Evolutionary conservation across 92 coral and sea anemone species (phyloP), one percentile per base, ranked within the genome.

Genomic region (Ricordea florida): DNA sequence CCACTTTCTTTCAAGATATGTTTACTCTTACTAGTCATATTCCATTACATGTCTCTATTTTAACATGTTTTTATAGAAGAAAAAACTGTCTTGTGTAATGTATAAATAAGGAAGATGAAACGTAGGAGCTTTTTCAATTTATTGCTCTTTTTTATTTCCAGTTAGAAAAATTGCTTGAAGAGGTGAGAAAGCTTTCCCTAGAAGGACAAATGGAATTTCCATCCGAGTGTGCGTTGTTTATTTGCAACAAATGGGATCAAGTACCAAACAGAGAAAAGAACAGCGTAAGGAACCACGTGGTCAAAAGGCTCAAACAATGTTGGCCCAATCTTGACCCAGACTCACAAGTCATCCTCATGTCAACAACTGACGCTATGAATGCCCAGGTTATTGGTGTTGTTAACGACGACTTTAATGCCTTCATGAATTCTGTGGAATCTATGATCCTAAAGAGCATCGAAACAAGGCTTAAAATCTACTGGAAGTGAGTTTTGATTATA

Each of bases 161-260:
- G 84, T 59, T 78, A n/a, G 67, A 37, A 23, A 66, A 66, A 18
- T 13, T 78, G 43, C 58, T 80, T 2, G 62, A 80, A 23, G 72
- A 69, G 21, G 80, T 62, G 0, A 58, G 71, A 6, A 57, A 46
- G 34, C 23, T 61, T 6, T 50, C 69, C 10, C 61, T 45, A 33
- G 17, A 23, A 10, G 46, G 52, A 27, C 53, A 59, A 23, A 53
- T 34, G 11, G 52, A 61, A 34, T 44, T 48, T 24, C 33, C 61
- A 13, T 51, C 85, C 29, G 53, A 82, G 72, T 51, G 81, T 6
- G 87, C 87, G 10, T 29, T 82, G 37, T 82, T 82, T 16, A 60
- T 82, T 22, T 82, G 81, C 56, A 71, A 71, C 61, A 82, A 82
- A 10, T 82, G 87, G 87, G 87, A 82, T 49, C 69, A 38, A 30